Percentiles rank a stretch among this genome's conserved stretches.
Evolutionary conservation across 2,113 vertebrate species (phyloP).

Genomic region (Lycocorax pyrrhopterus): DNA sequence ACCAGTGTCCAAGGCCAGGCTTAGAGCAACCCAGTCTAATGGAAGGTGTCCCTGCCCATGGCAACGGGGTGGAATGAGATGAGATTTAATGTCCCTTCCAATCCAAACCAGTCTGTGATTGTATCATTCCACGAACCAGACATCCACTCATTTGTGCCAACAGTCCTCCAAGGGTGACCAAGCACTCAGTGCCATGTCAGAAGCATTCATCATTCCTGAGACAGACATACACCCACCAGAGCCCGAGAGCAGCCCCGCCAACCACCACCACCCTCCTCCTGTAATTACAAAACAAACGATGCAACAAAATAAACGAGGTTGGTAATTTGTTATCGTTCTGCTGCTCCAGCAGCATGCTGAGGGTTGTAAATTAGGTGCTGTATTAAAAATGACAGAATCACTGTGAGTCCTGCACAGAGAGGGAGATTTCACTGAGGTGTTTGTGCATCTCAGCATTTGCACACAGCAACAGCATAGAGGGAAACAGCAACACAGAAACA

Average conservation of each 20-base stretch:
- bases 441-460: neutral
- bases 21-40: neutral
- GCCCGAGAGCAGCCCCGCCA: neutral
- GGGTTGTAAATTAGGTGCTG: neutral
- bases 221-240: neutral
- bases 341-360: neutral
- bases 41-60: neutral
- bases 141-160: neutral
- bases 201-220: neutral
- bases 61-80: neutral
- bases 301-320: constrained; percentile 8
- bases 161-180: neutral
- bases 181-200: neutral
- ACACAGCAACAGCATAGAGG: neutral
- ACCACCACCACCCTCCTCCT: neutral
- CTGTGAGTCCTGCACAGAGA: neutral
- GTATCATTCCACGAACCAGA: neutral
- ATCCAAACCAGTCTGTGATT: neutral
- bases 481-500: neutral
- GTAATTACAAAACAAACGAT: constrained; percentile 32
- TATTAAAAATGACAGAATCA: constrained; percentile 38
- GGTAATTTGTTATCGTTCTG: constrained; percentile 29
- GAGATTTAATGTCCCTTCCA: neutral
- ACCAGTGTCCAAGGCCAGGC: neutral
- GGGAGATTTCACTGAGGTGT: neutral